Evolutionary conservation across 2,888 invertebrate species (phyloP), one percentile per base, ranked within the genome.

Genomic region (Caenorhabditis angaria): DNA sequence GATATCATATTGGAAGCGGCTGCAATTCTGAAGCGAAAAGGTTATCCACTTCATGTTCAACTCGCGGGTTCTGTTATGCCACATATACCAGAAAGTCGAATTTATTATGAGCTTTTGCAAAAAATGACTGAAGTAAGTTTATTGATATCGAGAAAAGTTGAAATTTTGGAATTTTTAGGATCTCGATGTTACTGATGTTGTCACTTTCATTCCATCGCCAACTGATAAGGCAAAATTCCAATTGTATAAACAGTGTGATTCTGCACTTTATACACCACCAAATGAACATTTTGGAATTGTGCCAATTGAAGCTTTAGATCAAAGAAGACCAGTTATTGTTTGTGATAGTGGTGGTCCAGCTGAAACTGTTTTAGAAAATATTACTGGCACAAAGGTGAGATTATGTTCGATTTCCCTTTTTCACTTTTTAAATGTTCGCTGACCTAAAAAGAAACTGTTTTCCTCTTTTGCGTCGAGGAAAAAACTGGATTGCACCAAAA

Each of bases 211-310:
- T 6, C 85, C 88, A 20, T 89, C 89, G 14, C 88, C 89, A 61
- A 86, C 86, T 28, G 89, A 89, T 66, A 75, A 83, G 2, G 85
- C 88, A 68, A 90, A 90, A 78, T 83, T 87, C 60, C 83, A 87
- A 22, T 83, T 90, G 51, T 86, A 90, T 29, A 77, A 84, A 3
- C 68, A 87, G 41, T 85, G 88, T 70, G 88, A 88, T 41, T 88
- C 89, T 64, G 85, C 89, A 2, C 76, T 99, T 27, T 99, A 99
- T 87, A 99, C 99, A 14, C 99, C 99, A 0, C 92, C 93, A 1
- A 94, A 94, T 88, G 99, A 99, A 88, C 99, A 99, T 89, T 99
- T 99, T 90, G 99, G 99, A 6, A 99, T 99, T 83, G 99, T 99
- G 12, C 99, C 99, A 0, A 90, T 99, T 64, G 99, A 99, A 50